phyloP scores from a whole-genome alignment of 1,140 invertebrate genomes.

The silkworm (Bombyx mori) region DNA sequence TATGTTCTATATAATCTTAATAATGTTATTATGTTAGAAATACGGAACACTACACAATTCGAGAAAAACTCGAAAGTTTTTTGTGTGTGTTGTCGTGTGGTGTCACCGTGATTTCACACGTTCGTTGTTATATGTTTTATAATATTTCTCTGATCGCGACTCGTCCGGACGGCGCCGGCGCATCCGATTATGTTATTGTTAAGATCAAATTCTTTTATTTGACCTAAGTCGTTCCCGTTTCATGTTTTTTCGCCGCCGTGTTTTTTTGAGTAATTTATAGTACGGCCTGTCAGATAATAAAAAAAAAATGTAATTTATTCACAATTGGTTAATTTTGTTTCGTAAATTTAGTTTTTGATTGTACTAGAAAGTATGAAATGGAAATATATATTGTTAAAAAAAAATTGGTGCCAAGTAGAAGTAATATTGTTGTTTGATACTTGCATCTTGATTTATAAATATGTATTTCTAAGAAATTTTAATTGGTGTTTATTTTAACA shows the following conservation, averaged over 20 bases:
- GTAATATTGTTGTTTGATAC: too few relatives aligned
- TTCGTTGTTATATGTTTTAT: slow-evolving; percentile 35
- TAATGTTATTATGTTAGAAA: neutral
- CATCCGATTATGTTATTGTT: slow-evolving; percentile 57
- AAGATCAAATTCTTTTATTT: slow-evolving; percentile 53
- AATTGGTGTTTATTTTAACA: too few relatives aligned
- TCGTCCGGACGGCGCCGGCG: slow-evolving; percentile 46
- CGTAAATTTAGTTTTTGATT: too few relatives aligned
- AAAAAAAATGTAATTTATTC: too few relatives aligned
- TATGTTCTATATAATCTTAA: neutral
- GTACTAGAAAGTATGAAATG: too few relatives aligned
- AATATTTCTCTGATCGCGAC: slow-evolving; percentile 30
- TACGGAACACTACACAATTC: neutral
- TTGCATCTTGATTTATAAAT: too few relatives aligned
- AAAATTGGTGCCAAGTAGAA: too few relatives aligned
- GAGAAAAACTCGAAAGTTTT: slow-evolving; percentile 6
- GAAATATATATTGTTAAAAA: too few relatives aligned
- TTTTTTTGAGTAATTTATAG: slow-evolving; percentile 2
- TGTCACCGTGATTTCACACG: slow-evolving; percentile 48
- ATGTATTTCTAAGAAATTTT: too few relatives aligned
- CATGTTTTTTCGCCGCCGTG: slow-evolving; percentile 29
- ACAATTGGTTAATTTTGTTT: too few relatives aligned
- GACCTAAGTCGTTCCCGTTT: slow-evolving; percentile 35
- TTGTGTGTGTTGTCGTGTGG: slow-evolving; percentile 22
- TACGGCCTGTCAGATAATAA: too few relatives aligned